A percentile compares a stretch with the other conserved stretches of the same genome.
phyloP scores from a whole-genome alignment of 1,140 invertebrate genomes.

The Eumaeus atala region DNA sequence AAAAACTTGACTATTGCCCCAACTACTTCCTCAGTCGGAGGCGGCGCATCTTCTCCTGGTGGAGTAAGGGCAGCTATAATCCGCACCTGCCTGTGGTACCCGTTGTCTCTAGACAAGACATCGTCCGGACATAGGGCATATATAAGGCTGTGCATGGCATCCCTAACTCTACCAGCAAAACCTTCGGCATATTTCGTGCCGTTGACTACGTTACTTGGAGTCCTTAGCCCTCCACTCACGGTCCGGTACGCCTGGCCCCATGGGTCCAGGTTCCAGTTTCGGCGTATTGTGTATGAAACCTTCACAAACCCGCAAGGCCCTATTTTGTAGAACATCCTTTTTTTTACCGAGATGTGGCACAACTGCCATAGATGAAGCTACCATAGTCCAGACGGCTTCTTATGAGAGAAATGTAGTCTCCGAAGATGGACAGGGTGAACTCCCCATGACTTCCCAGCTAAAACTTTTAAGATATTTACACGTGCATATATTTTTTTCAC shows the following conservation, averaged over 20 bases:
- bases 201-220: constrained; percentile 25
- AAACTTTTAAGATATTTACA: too few relatives aligned
- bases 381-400: too few relatives aligned
- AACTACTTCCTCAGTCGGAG: background rate
- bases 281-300: too few relatives aligned
- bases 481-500: too few relatives aligned
- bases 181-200: constrained; percentile 20
- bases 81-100: constrained; percentile 9
- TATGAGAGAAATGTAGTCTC: too few relatives aligned
- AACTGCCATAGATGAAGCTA: too few relatives aligned
- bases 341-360: too few relatives aligned
- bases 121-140: constrained; percentile 28
- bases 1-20: background rate
- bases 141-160: constrained; percentile 27
- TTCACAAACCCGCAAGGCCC: too few relatives aligned
- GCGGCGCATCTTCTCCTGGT: constrained; percentile 2
- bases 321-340: too few relatives aligned
- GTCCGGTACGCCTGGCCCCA: constrained; percentile 31
- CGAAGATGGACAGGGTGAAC: too few relatives aligned
- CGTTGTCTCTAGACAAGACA: constrained; percentile 1
- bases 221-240: constrained; percentile 19
- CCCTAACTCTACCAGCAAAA: constrained; percentile 16
- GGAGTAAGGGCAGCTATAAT: constrained; percentile 11
- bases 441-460: too few relatives aligned
- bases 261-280: constrained; percentile 32